These are phyloP conservation scores for Brachyrhaphis roseni DNA, from an alignment of 2,797 vertebrate genomes.

Conservation along the genomic window DNA sequence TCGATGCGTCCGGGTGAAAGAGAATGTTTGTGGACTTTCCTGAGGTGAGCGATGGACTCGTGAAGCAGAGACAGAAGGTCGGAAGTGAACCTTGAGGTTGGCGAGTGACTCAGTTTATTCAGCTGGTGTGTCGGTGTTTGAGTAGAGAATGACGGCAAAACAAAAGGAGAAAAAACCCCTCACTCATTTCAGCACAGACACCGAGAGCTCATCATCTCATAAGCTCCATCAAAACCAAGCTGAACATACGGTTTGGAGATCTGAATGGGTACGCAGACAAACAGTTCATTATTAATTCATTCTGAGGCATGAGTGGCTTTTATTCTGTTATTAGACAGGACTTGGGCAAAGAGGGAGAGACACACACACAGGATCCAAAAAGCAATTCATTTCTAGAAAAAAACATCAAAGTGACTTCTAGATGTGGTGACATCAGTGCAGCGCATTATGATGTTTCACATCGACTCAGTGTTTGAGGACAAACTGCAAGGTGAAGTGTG, in stretches of 20 bases:
- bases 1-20: constrained; percentile 15
- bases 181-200: neutral
- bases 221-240: neutral
- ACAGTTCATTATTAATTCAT: neutral
- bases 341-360: neutral
- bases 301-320: neutral
- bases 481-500: neutral
- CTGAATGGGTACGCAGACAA: neutral
- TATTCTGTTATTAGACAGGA: neutral
- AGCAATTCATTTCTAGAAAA: neutral
- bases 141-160: constrained; percentile 34
- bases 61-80: constrained; percentile 20
- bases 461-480: neutral
- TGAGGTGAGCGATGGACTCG: constrained; percentile 33
- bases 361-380: neutral
- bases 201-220: neutral
- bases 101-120: constrained; percentile 45
- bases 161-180: constrained; percentile 28
- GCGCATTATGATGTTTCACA: neutral
- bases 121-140: constrained; percentile 52
- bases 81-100: constrained; percentile 10
- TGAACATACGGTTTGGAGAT: neutral
- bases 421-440: neutral
- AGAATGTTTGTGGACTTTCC: constrained; percentile 17
- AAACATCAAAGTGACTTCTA: neutral